Conservation (phyloP, 1,140 invertebrate genomes). For the Lerema accius region DNA sequence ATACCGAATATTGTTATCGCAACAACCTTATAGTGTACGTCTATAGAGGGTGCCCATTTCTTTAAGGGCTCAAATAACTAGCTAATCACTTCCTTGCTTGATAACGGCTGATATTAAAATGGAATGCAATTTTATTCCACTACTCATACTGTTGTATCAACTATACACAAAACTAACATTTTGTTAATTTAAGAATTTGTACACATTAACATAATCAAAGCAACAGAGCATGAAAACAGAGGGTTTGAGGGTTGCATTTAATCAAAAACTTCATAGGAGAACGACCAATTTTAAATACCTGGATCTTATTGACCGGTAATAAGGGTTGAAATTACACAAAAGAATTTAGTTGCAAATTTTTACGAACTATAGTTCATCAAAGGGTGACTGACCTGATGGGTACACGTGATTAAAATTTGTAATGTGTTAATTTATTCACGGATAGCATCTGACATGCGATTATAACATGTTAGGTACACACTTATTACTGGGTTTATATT, state of each 20-base stretch:
- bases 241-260: conserved; percentile 43
- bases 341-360: conserved; percentile 23
- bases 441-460: conserved; percentile 15
- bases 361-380: conserved; percentile 1
- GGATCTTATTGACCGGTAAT: background rate
- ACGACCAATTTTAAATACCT: conserved; percentile 12
- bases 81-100: no score
- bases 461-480: no score
- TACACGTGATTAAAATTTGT: conserved; percentile 39
- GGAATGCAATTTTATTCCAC: no score
- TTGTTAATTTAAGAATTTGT: conserved; percentile 56
- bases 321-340: conserved; percentile 5
- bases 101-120: no score
- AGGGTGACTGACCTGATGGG: conserved; percentile 43
- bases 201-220: conserved; percentile 65
- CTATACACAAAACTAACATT: conserved; percentile 16
- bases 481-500: no score
- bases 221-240: conserved; percentile 58
- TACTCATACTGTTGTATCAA: background rate
- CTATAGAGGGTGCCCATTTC: no score
- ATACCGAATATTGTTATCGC: no score
- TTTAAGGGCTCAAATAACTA: no score
- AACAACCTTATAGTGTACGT: no score
- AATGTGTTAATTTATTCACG: conserved; percentile 37
- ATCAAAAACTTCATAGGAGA: conserved; percentile 55